phyloP scores from a whole-genome alignment of 2,888 invertebrate genomes.

The Dryadula phaetusa region DNA sequence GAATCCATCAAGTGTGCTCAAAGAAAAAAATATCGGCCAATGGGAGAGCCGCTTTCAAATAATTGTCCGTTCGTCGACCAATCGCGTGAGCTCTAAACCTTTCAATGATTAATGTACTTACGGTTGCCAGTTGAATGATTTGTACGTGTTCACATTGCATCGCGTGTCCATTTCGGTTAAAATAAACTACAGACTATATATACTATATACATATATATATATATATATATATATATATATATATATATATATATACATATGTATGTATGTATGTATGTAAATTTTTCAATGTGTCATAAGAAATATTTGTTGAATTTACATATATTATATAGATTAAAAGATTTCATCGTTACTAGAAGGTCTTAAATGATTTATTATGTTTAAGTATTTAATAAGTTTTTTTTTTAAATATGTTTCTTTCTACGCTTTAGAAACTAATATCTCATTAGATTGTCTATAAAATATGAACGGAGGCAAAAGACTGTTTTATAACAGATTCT shows the following conservation, averaged over 20 bases:
- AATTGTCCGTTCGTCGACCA: slow-evolving; percentile 79
- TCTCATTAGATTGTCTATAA: too few species aligned
- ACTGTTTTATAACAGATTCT: too few species aligned
- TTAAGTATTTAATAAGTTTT: too few species aligned
- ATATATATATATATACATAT: slow-evolving; percentile 9
- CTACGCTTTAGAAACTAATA: too few species aligned
- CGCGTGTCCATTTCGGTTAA: slow-evolving; percentile 57
- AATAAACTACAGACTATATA: slow-evolving; percentile 19
- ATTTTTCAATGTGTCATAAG: slow-evolving; percentile 9
- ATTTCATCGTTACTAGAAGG: background rate
- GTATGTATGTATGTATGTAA: background rate
- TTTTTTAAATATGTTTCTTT: too few species aligned
- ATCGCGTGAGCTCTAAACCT: slow-evolving; percentile 70
- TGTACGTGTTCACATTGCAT: slow-evolving; percentile 66
- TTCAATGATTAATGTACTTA: slow-evolving; percentile 74
- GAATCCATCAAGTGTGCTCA: slow-evolving; percentile 76
- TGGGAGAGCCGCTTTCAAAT: slow-evolving; percentile 75
- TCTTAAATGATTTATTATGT: too few species aligned
- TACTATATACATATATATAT: slow-evolving; percentile 13
- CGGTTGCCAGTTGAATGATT: slow-evolving; percentile 69
- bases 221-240: background rate
- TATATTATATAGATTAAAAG: too few species aligned
- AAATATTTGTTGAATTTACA: background rate
- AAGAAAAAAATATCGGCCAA: slow-evolving; percentile 74
- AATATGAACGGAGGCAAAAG: too few species aligned